A percentile compares a stretch with the other conserved stretches of the same genome.
Conservation (phyloP, 2,888 invertebrate genomes). For the Strigamia maritima region DNA sequence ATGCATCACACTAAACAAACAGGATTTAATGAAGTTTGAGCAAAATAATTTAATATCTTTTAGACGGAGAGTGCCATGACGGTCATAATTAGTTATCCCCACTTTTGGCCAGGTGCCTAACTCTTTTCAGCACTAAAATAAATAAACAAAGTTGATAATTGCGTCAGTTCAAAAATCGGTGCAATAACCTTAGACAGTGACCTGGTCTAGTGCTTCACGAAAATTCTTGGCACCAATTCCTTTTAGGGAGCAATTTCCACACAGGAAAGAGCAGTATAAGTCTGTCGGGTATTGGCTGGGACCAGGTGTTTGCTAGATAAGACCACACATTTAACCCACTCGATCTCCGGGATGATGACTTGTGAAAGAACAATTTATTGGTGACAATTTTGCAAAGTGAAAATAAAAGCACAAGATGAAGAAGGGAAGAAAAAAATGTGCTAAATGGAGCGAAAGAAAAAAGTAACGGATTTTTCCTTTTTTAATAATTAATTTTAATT, state of each 20-base stretch:
- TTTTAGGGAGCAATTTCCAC: slow-evolving; percentile 2
- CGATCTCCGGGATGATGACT: slow-evolving; percentile 15
- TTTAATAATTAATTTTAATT: neutral
- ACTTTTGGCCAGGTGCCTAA: neutral
- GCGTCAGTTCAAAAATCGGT: neutral
- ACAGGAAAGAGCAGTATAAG: neutral
- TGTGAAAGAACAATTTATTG: slow-evolving; percentile 16
- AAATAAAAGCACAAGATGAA: neutral
- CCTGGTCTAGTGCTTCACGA: neutral
- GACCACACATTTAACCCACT: slow-evolving; percentile 23
- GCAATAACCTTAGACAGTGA: slow-evolving; percentile 10
- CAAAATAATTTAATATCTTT: neutral
- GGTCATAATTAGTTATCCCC: neutral
- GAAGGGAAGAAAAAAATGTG: neutral
- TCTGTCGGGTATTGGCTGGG: slow-evolving; percentile 17
- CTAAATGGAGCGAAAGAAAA: neutral
- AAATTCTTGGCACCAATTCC: slow-evolving; percentile 19
- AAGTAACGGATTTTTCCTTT: neutral
- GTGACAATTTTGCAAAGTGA: slow-evolving; percentile 1
- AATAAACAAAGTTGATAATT: slow-evolving; percentile 9
- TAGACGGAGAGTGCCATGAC: neutral
- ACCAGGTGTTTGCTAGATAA: slow-evolving; percentile 23
- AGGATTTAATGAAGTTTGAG: neutral
- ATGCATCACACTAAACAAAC: neutral
- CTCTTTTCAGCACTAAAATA: neutral